Evolutionary conservation across 64 coral and sea anemone genomes (phyloP), one percentile per base, ranked within the genome.

Genomic region (Actinia equina): DNA sequence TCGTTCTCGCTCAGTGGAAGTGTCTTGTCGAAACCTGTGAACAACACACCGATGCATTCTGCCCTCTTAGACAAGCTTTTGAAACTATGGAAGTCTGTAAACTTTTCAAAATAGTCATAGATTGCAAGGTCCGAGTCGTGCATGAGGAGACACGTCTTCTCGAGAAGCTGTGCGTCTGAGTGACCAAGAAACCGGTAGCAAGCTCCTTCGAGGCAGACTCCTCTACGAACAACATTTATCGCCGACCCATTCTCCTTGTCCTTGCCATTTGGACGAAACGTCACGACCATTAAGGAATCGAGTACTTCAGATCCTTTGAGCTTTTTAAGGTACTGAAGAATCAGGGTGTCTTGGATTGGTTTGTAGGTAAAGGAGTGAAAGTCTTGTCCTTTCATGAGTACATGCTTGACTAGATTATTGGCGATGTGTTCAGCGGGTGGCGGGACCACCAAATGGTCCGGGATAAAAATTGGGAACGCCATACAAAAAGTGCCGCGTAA

Each of bases 141-240:
- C 25, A 93, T 90, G 78, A 96, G 44, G 14, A 84, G 92, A 49
- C 94, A 96, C 19, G 85, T 90, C 83, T 88, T 90, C 15, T 88
- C 59, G 52, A n/a, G 87, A 12, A 96, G 84, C 86, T 92, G 90
- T 22, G 42, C 20, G 30, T 83, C 77, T 16, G 85, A 82, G 25
- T 87, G 61, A 14, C 90, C 90, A 7, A 92, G 85, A 43, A 92
- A 92, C 10, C 79, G 17, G 70, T 87, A 92, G 14, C 8, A 18
- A 19, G 85, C 61, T 6, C 46, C 59, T 16, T 87, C 78, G 59
- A 42, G 71, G 26, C 79, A 86, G 23, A 92, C 52, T 14, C 85
- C 58, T 59, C 27, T 83, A 7, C 60, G 51, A 46, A 92, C 55
- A 5, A 92, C 61, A 51, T 71, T 17, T 0, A 60, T 62, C 12